A percentile compares a stretch with the other conserved stretches of the same genome.
These are phyloP conservation scores for Eulimnadia texana DNA, from an alignment of 1,140 invertebrate species.

Conservation along the genomic window DNA sequence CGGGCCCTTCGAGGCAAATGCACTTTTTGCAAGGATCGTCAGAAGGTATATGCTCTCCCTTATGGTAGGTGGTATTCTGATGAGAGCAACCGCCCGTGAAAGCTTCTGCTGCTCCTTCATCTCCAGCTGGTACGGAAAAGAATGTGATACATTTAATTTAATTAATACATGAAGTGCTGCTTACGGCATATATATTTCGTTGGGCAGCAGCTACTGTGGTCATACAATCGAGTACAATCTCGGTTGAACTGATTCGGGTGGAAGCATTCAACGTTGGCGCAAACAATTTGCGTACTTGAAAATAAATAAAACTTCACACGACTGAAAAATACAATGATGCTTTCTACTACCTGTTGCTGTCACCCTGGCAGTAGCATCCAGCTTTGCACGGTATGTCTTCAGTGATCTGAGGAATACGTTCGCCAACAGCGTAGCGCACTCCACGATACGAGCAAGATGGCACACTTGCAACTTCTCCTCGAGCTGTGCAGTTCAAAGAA, in stretches of 20 bases:
- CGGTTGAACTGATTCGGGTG: neutral
- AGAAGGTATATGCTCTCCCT: neutral
- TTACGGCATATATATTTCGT: conserved; percentile 19
- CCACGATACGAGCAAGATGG: conserved; percentile 21
- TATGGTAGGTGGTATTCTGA: neutral
- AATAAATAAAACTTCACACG: too few relatives aligned
- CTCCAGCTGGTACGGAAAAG: neutral
- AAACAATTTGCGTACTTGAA: neutral
- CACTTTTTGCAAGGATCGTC: conserved; percentile 6
- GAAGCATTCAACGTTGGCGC: neutral
- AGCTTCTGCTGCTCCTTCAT: neutral
- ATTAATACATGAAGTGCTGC: neutral
- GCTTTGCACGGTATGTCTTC: conserved; percentile 17
- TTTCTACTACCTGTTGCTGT: neutral
- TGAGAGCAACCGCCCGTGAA: neutral
- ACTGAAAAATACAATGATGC: neutral
- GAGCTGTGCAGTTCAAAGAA: too few relatives aligned
- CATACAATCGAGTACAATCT: neutral
- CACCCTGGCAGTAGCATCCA: neutral
- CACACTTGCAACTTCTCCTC: neutral
- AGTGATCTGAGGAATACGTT: conserved; percentile 19
- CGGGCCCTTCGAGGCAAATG: conserved; percentile 6
- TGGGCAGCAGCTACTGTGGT: conserved; percentile 16
- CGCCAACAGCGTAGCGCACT: conserved; percentile 19
- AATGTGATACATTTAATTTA: neutral